Evolutionary conservation across 37 sponge, comb jelly and placozoan genomes (phyloP).

Genomic region (Tethya wilhelma): DNA sequence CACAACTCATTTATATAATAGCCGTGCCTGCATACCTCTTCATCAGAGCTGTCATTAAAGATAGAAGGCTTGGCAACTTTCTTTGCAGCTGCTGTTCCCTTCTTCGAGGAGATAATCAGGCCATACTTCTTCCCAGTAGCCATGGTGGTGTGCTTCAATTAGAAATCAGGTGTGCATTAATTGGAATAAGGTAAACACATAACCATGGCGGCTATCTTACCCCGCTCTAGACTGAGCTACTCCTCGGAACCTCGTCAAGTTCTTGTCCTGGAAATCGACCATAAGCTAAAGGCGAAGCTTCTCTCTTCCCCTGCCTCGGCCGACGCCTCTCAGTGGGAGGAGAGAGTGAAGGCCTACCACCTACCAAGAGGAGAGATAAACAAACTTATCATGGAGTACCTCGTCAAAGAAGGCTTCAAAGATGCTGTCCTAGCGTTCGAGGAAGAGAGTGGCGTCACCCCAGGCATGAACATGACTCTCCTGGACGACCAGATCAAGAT

Average conservation of each 20-base stretch:
- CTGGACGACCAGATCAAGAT: slow-evolving; percentile 84
- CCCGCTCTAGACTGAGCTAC: too few relatives aligned
- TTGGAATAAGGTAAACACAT: background rate
- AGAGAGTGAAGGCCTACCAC: slow-evolving; percentile 57
- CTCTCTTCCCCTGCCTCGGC: too few relatives aligned
- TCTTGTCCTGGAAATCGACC: background rate
- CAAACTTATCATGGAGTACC: slow-evolving; percentile 85
- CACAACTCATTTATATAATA: background rate
- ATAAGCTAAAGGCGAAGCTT: slow-evolving; percentile 12
- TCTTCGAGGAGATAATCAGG: slow-evolving; percentile 35
- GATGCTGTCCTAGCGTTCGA: slow-evolving; percentile 84
- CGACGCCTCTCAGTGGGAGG: slow-evolving; percentile 63
- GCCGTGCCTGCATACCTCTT: slow-evolving; percentile 21
- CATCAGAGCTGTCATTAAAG: slow-evolving; percentile 74
- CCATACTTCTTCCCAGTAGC: slow-evolving; percentile 50
- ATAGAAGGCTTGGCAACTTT: slow-evolving; percentile 46
- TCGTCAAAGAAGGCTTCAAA: slow-evolving; percentile 94
- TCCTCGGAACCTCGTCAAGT: too few relatives aligned
- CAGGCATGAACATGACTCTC: slow-evolving; percentile 56
- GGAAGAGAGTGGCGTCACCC: slow-evolving; percentile 52
- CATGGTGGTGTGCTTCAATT: slow-evolving; percentile 3
- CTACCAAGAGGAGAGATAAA: slow-evolving; percentile 71
- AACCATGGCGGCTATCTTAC: background rate
- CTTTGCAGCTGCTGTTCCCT: background rate
- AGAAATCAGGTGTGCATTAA: slow-evolving; percentile 17